These are phyloP conservation scores for Dryocosmus kuriphilus DNA, from an alignment of 2,888 invertebrate species.

Conservation along the genomic window DNA sequence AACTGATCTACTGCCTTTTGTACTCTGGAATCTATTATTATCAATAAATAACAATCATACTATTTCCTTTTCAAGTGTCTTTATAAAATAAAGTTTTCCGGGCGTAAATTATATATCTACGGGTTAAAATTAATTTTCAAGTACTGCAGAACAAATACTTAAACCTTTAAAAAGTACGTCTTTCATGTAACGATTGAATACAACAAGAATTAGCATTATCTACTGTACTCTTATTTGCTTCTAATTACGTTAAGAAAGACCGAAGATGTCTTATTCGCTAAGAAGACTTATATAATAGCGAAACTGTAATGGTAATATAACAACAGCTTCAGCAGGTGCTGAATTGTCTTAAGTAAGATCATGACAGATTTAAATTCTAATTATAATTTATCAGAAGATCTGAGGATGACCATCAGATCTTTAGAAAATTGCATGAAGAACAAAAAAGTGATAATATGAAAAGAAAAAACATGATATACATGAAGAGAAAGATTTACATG, in stretches of 20 bases:
- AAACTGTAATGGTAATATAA: not conserved
- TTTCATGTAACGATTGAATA: conserved; percentile 25
- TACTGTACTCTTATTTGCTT: not conserved
- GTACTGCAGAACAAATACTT: not conserved
- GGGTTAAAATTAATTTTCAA: conserved; percentile 23
- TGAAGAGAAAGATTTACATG: conserved; percentile 80
- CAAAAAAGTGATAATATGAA: not conserved
- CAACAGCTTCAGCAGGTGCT: conserved; percentile 34
- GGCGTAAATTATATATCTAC: conserved; percentile 4
- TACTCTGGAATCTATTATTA: not conserved
- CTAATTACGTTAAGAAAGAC: not conserved
- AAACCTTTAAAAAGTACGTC: not conserved
- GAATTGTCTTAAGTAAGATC: conserved; percentile 31
- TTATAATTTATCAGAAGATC: not conserved
- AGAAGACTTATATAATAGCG: not conserved
- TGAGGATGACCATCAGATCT: conserved; percentile 16
- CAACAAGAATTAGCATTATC: not conserved
- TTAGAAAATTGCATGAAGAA: not conserved
- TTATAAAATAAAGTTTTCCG: conserved; percentile 12
- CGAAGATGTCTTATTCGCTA: not conserved
- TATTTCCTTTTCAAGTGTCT: conserved; percentile 12
- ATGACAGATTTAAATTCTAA: not conserved
- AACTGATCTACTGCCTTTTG: not conserved
- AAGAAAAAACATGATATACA: not conserved
- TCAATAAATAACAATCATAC: conserved; percentile 31